Evolutionary conservation across 2,888 invertebrate species (phyloP), one percentile per base, ranked within the genome.

Genomic region (Nymphalis urticae): DNA sequence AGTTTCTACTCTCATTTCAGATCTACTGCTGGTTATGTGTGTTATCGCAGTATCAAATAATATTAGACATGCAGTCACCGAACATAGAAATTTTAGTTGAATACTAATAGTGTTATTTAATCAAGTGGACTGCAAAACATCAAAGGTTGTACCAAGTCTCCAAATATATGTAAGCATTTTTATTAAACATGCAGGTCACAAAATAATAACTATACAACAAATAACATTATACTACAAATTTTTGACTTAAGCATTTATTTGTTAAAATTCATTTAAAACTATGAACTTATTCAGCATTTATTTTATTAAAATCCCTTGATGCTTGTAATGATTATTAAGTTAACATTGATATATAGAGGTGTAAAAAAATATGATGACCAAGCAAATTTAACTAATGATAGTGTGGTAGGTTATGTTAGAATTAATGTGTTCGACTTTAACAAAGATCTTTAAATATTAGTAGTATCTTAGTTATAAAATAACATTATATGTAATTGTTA

Each of bases 21-120:
- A 94, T 96, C 27, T 97, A 98, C 82, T 97, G 97, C 82, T 97
- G 97, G 95, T 85, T 97, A 32, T 97, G 97, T 71, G 97, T 98
- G 0, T 95, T 95, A 76, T 97, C 97, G 0, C 96, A 97, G 79
- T 98, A 97, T 84, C 96, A 96, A 92, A 93, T 97, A 65, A 95
- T 97, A 80, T 93, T 96, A 77, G 93, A 95, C 75, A 93, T 96
- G 89, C 97, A 98, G 82, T 96, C 97, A 65, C 97, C 97, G 6
- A 97, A 97, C 82, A 97, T 97, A 81, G 97, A 97, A 84, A 94
- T 97, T 53, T 89, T 97, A 74, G 79, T 90, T 6, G 92, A 92
- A 65, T 90, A 91, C 75, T 91, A 84, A 78, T 32, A 51, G 24
- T 68, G 59, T 32, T 21, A 16, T 42, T 21, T 6, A 50, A 9